Evolutionary conservation across 2,797 vertebrate species (phyloP).

Genomic region (Micropoecilia bifurca): DNA sequence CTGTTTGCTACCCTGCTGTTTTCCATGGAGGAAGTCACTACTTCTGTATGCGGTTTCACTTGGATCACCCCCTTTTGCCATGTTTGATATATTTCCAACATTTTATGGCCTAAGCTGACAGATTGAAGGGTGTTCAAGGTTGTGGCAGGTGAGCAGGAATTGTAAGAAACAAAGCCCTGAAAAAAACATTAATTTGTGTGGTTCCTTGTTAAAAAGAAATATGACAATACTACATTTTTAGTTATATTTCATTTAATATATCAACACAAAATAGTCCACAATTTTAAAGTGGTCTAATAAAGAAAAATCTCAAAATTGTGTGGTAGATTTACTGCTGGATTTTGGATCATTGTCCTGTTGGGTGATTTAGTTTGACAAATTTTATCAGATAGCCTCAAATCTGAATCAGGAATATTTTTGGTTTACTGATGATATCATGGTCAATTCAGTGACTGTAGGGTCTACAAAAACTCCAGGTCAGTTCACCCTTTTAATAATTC

Average conservation of each 20-base stretch:
- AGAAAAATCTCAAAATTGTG: too few species aligned
- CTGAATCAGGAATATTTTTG: background rate
- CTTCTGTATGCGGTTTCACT: constrained; percentile 64
- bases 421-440: background rate
- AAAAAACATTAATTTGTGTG: background rate
- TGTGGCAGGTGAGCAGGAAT: background rate
- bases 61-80: constrained; percentile 44
- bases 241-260: background rate
- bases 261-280: background rate
- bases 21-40: constrained; percentile 68
- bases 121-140: background rate
- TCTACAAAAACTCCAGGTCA: background rate
- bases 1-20: constrained; percentile 76
- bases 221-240: background rate
- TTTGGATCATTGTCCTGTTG: background rate
- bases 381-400: background rate
- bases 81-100: constrained; percentile 14
- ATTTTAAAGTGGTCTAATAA: background rate
- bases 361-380: background rate
- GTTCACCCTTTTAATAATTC: background rate
- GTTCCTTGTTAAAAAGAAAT: background rate
- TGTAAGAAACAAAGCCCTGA: background rate
- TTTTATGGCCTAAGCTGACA: background rate
- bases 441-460: background rate
- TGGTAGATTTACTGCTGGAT: too few species aligned